Percentiles rank a stretch among this genome's conserved stretches.
Conservation (phyloP, 2,113 vertebrate species). For the Chloebia gouldiae region DNA sequence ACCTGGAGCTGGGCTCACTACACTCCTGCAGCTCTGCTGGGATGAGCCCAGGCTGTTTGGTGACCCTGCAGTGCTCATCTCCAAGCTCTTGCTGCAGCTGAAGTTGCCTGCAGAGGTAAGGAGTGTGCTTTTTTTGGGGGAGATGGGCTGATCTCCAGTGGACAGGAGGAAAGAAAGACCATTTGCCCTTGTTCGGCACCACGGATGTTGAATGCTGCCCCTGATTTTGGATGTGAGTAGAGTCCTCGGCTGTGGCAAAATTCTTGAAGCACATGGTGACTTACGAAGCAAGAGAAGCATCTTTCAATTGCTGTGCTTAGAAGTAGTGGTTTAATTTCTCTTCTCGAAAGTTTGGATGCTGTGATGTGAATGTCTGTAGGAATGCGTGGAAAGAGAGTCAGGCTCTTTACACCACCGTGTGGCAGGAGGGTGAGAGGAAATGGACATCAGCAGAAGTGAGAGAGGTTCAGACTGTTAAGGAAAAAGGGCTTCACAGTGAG, state of each 20-base stretch:
- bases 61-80: background rate
- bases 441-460: background rate
- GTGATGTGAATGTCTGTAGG: background rate
- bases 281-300: background rate
- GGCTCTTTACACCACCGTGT: background rate
- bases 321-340: background rate
- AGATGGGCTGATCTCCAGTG: background rate
- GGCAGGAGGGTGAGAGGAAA: background rate
- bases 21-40: background rate
- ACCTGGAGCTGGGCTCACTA: background rate
- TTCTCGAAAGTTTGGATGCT: background rate
- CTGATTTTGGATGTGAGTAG: background rate
- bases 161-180: too few species aligned
- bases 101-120: background rate
- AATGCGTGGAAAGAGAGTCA: background rate
- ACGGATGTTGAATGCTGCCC: background rate
- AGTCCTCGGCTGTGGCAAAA: background rate
- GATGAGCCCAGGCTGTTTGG: background rate
- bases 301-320: background rate
- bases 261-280: background rate
- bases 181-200: background rate
- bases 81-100: background rate
- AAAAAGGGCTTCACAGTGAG: rapidly evolving
- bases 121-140: background rate
- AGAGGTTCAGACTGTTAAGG: background rate